Evolutionary conservation across 2,113 vertebrate species (phyloP).

Genomic region (Anolis carolinensis): DNA sequence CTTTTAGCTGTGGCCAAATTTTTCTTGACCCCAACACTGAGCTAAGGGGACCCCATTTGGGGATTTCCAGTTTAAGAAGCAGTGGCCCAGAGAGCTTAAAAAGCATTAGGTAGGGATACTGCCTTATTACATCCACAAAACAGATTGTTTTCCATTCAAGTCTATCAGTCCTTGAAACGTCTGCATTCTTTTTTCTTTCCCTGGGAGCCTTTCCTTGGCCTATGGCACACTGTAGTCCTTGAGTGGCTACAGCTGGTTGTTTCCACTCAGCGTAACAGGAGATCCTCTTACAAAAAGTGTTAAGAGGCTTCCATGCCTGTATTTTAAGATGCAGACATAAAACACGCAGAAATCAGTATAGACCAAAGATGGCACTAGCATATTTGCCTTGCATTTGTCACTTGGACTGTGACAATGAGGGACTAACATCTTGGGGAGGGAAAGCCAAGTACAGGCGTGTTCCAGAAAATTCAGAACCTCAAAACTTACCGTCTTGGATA

Average conservation of each 20-base stretch:
- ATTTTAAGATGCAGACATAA: neutral
- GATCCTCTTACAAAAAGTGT: conserved; percentile 52
- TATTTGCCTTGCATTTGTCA: conserved; percentile 81
- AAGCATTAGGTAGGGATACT: neutral
- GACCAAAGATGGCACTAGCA: conserved; percentile 45
- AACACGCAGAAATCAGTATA: conserved; percentile 22
- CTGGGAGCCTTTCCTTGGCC: conserved; percentile 52
- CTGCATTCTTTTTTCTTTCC: conserved; percentile 35
- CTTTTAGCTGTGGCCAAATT: too few relatives aligned
- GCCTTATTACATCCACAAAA: neutral
- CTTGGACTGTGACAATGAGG: conserved; percentile 31
- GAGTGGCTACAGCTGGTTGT: conserved; percentile 30
- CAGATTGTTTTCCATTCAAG: conserved; percentile 20
- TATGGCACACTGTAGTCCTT: conserved; percentile 56
- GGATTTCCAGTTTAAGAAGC: too few relatives aligned
- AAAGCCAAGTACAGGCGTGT: neutral
- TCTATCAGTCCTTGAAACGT: conserved; percentile 69
- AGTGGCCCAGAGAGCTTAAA: too few relatives aligned
- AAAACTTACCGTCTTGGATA: conserved; percentile 88
- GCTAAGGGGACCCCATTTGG: too few relatives aligned
- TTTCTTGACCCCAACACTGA: too few relatives aligned
- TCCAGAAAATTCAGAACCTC: neutral
- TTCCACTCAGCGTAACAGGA: conserved; percentile 57
- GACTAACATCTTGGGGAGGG: neutral
- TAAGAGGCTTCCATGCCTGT: conserved; percentile 11